Evolutionary conservation across 2,888 invertebrate species (phyloP), one percentile per base, ranked within the genome.

Genomic region (Hartigia nigra): DNA sequence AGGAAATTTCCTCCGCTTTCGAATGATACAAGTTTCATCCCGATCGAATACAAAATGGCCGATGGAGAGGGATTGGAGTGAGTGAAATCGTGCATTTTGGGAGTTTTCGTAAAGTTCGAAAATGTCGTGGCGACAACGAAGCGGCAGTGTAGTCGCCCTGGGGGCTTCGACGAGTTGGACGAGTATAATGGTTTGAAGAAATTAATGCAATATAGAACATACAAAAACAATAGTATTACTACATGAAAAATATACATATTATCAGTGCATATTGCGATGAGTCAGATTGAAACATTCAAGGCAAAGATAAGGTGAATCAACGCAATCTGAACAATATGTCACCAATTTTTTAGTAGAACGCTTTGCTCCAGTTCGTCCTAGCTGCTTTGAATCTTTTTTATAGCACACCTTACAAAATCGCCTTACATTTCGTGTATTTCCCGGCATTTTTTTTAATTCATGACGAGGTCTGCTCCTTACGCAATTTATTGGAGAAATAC

Each of bases 371-470:
- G n/a, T 79, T 69, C 75, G 77, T 55, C 76, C 77, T 79, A 79
- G 77, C 70, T 75, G 14, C 32, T 79, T 79, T 77, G 76, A 77
- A 75, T 79, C 75, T 74, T 79, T 74, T 37, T 79, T n/a, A 35
- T 77, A 77, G 35, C 79, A 79, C 0, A 74, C 31, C 70, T 76
- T 75, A 75, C 79, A 77, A 77, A 74, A 79, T 74, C 80, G 34
- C 35, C 80, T 31, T 55, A 72, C 70, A 74, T 69, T 76, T 75
- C 76, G 23, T 70, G 76, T 77, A 31, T 76, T 80, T 80, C 76
- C 80, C 76, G 80, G 76, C 70, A 74, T n/a, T 76, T 80, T 72
- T 78, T 77, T 77, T 76, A 80, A 80, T 80, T 80, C 74, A 69
- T 80, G 76, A 34, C 80, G 77, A 35, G 69, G 69, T 80, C 77